A percentile compares a stretch with the other conserved stretches of the same genome.
phyloP scores from a whole-genome alignment of 2,113 vertebrate genomes.

The Shinisaurus crocodilurus region DNA sequence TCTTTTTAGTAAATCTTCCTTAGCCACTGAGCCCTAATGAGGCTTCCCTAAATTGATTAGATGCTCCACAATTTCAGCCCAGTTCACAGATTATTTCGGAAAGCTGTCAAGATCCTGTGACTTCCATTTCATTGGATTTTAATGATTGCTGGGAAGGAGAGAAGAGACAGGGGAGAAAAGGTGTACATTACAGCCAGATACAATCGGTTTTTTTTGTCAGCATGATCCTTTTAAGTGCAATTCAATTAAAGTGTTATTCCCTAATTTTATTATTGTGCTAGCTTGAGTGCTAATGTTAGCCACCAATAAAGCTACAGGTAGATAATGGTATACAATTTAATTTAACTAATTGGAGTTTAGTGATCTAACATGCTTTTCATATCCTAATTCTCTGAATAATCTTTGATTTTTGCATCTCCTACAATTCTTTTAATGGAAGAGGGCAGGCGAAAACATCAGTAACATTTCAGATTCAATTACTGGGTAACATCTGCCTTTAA shows the following conservation, averaged over 20 bases:
- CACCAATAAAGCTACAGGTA: slow-evolving; percentile 85
- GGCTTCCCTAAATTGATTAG: slow-evolving; percentile 91
- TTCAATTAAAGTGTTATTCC: slow-evolving; percentile 97
- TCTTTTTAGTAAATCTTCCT: slow-evolving; percentile 74
- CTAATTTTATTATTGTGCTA: slow-evolving; percentile 94
- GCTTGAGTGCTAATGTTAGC: slow-evolving; percentile 83
- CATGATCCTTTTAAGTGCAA: slow-evolving; percentile 98
- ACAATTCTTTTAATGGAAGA: slow-evolving; percentile 90
- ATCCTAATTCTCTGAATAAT: slow-evolving; percentile 95
- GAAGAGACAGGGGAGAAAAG: slow-evolving; percentile 57
- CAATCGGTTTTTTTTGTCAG: slow-evolving; percentile 98
- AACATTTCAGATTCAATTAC: slow-evolving; percentile 83
- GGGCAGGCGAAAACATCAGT: slow-evolving; percentile 84
- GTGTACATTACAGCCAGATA: slow-evolving; percentile 90
- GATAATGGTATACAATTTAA: slow-evolving; percentile 96
- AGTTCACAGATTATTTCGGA: slow-evolving; percentile 88
- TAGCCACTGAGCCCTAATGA: slow-evolving; percentile 81
- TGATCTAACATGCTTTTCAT: slow-evolving; percentile 94
- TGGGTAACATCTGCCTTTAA: slow-evolving; percentile 87
- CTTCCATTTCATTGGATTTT: slow-evolving; percentile 95
- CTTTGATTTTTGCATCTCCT: slow-evolving; percentile 86
- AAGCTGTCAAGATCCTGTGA: slow-evolving; percentile 85
- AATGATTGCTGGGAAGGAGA: slow-evolving; percentile 80
- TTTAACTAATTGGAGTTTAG: slow-evolving; percentile 97
- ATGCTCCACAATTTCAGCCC: slow-evolving; percentile 79